Base-by-base conservation (phyloP, 2,888 invertebrate species). In the Dioctria linearis region DNA sequence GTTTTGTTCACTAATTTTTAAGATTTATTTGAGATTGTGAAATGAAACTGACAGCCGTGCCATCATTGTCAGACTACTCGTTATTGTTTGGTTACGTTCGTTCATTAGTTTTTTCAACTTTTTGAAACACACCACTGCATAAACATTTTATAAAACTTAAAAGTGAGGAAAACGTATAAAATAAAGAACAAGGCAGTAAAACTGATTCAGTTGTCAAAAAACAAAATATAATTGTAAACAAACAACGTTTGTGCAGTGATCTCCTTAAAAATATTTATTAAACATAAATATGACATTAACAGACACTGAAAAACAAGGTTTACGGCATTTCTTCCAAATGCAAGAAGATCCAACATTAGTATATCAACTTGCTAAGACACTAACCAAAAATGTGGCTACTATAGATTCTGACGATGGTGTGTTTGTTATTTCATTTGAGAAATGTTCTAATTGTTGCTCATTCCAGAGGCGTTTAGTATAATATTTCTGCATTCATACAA, bases 391-490 rank as follows among this genome's bases (percentile, higher is more conserved):
- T 57, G 40, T 66, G 3, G n/a, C 71, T n/a, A n/a, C 78, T 13
- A n/a, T 79, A 3, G n/a, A 37, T 11, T 25, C 49, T 13, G 65
- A 39, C 3, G 49, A 81, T 39, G 81, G 81, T 81, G 57, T n/a
- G 25, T 37, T 49, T 8, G 13, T 4, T 40, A 11, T 39, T 39
- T 37, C 25, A 25, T 25, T 25, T 25, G 25, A 25, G 25, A 75
- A 67, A 4, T 46, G 3, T 67, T 67, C 5, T 67, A 11, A 42
- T 43, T n/a, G 11, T 54, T 75, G 8, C 40, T 46, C 8, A 40
- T 87, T 89, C 42, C 84, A 92, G 92, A 91, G 66, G 92, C 92
- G 0, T 86, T 91, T 5, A 86, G 89, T 75, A 88, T 89, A 2
- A 89, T 93, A 51, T 85, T 90, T 3, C 88, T 88, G 42, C 91